A percentile compares a stretch with the other conserved stretches of the same genome.
These are phyloP conservation scores for Megalopta genalis DNA, from an alignment of 1,140 invertebrate species.

Conservation along the genomic window DNA sequence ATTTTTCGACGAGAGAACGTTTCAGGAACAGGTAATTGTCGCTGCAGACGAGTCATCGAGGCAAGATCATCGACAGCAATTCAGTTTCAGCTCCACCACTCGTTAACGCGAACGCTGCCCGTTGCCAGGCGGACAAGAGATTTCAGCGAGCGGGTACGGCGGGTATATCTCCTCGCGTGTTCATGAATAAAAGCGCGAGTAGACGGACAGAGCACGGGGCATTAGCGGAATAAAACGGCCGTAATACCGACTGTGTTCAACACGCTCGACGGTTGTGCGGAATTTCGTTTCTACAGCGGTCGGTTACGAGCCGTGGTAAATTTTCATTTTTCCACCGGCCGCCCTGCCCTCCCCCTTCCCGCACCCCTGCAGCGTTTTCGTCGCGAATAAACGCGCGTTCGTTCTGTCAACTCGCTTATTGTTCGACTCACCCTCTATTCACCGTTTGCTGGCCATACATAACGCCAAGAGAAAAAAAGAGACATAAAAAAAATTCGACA, in stretches of 20 bases:
- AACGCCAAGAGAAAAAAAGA: neutral
- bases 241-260: slow-evolving; percentile 64
- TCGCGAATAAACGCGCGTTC: slow-evolving; percentile 30
- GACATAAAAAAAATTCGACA: neutral
- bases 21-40: too few relatives aligned
- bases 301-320: slow-evolving; percentile 42
- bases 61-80: neutral
- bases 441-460: neutral
- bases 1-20: too few relatives aligned
- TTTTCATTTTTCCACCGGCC: slow-evolving; percentile 50
- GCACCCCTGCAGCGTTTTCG: neutral
- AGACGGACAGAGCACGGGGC: slow-evolving; percentile 55
- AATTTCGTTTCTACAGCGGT: slow-evolving; percentile 58
- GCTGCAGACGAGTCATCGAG: too few relatives aligned
- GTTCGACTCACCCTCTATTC: slow-evolving; percentile 1
- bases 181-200: slow-evolving; percentile 63
- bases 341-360: too few relatives aligned
- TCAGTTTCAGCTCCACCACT: slow-evolving; percentile 32
- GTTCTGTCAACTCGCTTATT: slow-evolving; percentile 32
- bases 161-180: slow-evolving; percentile 32
- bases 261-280: slow-evolving; percentile 56
- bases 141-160: slow-evolving; percentile 5
- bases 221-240: slow-evolving; percentile 63
- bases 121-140: slow-evolving; percentile 18
- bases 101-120: slow-evolving; percentile 45